These are phyloP conservation scores for Malurus leucopterus DNA, from an alignment of 2,797 vertebrate species.

Conservation along the genomic window DNA sequence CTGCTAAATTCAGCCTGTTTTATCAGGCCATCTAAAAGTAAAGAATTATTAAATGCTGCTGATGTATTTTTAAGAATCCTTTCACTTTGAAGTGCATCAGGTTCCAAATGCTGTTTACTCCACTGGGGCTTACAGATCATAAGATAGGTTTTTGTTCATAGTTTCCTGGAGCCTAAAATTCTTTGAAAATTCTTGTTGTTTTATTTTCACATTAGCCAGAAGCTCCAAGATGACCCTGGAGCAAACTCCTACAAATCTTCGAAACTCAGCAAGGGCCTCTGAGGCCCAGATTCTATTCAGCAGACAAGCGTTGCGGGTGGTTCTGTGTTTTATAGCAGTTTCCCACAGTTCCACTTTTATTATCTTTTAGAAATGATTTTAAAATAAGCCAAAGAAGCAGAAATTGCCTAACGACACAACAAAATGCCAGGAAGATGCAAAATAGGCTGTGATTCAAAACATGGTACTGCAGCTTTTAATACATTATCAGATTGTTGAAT, in stretches of 20 bases:
- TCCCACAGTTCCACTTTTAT: constrained; percentile 26
- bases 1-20: not conserved
- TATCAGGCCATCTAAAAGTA: not conserved
- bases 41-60: not conserved
- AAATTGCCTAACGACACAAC: not conserved
- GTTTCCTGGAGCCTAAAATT: not conserved
- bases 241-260: constrained; percentile 27
- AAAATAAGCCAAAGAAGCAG: not conserved
- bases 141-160: not conserved
- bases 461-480: not conserved
- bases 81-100: not conserved
- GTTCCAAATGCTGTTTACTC: not conserved
- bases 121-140: not conserved
- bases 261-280: constrained; percentile 2
- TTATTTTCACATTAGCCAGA: not conserved
- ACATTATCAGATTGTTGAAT: constrained; percentile 19
- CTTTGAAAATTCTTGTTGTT: not conserved
- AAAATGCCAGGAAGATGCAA: not conserved
- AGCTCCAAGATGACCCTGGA: constrained; percentile 10
- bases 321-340: constrained; percentile 38
- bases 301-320: not conserved
- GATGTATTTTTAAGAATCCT: not conserved
- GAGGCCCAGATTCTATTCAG: constrained; percentile 5
- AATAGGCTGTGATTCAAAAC: constrained; percentile 1
- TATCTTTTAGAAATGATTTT: not conserved